Base-by-base conservation (phyloP, 2,888 invertebrate genomes). In the Cacoxenus indagator region DNA sequence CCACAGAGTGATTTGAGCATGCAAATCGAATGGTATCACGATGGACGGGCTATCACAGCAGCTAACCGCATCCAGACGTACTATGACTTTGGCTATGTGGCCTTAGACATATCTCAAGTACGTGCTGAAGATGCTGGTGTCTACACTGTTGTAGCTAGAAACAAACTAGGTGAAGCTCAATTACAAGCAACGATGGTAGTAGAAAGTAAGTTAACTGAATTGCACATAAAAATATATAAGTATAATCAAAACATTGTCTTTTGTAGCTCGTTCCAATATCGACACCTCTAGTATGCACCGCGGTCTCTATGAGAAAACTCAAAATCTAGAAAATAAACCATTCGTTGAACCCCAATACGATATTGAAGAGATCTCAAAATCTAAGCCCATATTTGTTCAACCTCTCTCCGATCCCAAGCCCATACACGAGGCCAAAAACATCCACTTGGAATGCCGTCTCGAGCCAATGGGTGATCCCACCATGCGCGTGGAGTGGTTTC, bases 391-490 rank as follows among this genome's bases (percentile, higher is more conserved):
- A 67, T 98, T 98, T 85, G 93, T 95, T 0, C 95, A 96, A 83
- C 96, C 97, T 1, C 88, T 97, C 59, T 94, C 93, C 48, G 96
- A 96, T 78, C 94, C 94, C n/a, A 92, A 93, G 78, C 94, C 95
- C 29, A 91, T 96, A 19, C 92, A 92, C 71, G 96, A 97, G 89
- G 96, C 96, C 55, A 95, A 94, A 86, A 96, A 96, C 84, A 94
- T 96, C 83, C 96, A 97, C 83, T 89, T 97, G 57, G 97, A 97
- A 88, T 96, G 96, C 84, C 92, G 96, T 64, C 89, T 98, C 76
- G 96, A 97, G 86, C 97, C 97, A 1, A 96, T 97, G 94, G 96
- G 96, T 51, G 97, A 98, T 87, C 97, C 97, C 4, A 96, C 96
- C 0, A 96, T 97, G 95, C 91, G 95, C 81, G 96, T 97, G 0